phyloP scores from a whole-genome alignment of 2,888 invertebrate genomes.

The Steinernema carpocapsae region DNA sequence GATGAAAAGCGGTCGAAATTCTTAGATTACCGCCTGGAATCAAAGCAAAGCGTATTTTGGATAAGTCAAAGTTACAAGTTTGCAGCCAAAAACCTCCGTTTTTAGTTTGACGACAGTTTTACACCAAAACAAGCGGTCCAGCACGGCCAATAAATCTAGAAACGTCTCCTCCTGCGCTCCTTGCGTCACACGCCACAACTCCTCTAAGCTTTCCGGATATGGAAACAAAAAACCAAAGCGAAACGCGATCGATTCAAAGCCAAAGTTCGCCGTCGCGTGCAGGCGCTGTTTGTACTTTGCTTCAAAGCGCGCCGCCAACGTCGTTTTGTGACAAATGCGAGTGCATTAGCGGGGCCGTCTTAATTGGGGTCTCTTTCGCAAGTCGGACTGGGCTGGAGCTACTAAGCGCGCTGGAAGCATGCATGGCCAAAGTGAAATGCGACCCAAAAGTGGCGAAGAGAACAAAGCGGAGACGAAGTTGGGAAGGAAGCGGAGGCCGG shows the following conservation, averaged over 20 bases:
- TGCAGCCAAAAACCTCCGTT: too few relatives aligned
- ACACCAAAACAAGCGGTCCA: not conserved
- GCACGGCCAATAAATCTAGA: not conserved
- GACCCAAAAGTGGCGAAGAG: too few relatives aligned
- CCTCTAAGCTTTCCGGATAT: too few relatives aligned
- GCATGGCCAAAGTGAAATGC: not conserved
- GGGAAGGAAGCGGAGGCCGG: too few relatives aligned
- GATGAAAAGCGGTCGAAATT: too few relatives aligned
- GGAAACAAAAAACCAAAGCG: not conserved
- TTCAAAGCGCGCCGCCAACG: slow-evolving; percentile 9
- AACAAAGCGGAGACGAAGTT: too few relatives aligned
- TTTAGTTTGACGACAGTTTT: too few relatives aligned
- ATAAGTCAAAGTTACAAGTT: too few relatives aligned
- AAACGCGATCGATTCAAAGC: not conserved
- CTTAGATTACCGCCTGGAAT: too few relatives aligned
- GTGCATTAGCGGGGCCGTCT: slow-evolving; percentile 11
- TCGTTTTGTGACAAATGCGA: slow-evolving; percentile 12
- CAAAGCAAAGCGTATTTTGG: too few relatives aligned
- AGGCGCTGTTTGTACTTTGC: slow-evolving; percentile 23
- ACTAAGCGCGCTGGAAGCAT: not conserved
- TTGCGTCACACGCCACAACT: not conserved
- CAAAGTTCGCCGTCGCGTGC: too few relatives aligned
- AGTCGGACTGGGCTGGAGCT: not conserved
- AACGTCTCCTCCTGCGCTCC: slow-evolving; percentile 4
- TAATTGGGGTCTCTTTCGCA: not conserved